Conservation (phyloP, 2,888 invertebrate species). For the Temnothorax ravouxi region DNA sequence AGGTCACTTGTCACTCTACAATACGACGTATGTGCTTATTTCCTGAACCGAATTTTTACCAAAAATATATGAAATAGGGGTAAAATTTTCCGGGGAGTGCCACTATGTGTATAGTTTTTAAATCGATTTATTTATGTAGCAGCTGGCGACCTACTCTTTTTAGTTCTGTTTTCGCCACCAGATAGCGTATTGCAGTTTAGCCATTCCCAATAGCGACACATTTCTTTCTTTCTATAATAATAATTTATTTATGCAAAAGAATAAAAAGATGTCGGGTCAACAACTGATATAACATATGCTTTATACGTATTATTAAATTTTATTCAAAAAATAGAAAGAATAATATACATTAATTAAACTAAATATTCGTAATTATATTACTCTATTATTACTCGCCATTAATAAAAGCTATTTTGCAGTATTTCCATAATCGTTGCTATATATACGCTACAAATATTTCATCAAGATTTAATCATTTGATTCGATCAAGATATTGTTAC, state of each 20-base stretch:
- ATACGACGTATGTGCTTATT: too few species aligned
- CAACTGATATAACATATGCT: neutral
- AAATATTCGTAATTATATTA: neutral
- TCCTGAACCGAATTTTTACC: too few species aligned
- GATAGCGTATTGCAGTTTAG: too few species aligned
- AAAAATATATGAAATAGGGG: too few species aligned
- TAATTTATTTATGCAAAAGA: slow-evolving; percentile 42
- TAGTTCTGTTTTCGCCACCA: too few species aligned
- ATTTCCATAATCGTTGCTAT: neutral
- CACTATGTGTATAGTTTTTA: too few species aligned
- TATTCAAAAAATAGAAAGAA: neutral
- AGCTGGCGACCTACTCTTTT: too few species aligned
- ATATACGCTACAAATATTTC: neutral
- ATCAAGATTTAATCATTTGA: neutral
- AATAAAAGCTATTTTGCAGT: neutral
- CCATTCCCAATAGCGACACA: slow-evolving; percentile 41
- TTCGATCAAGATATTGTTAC: neutral
- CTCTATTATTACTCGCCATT: neutral
- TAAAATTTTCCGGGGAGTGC: too few species aligned
- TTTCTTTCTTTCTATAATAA: slow-evolving; percentile 67
- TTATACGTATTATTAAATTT: neutral
- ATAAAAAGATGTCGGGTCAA: neutral
- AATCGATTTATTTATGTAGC: too few species aligned
- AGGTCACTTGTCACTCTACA: too few species aligned
- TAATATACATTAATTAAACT: neutral